Percentiles rank a stretch among this genome's conserved stretches.
Evolutionary conservation across 2,888 invertebrate species (phyloP).

Genomic region (Ormyrus pomaceus): DNA sequence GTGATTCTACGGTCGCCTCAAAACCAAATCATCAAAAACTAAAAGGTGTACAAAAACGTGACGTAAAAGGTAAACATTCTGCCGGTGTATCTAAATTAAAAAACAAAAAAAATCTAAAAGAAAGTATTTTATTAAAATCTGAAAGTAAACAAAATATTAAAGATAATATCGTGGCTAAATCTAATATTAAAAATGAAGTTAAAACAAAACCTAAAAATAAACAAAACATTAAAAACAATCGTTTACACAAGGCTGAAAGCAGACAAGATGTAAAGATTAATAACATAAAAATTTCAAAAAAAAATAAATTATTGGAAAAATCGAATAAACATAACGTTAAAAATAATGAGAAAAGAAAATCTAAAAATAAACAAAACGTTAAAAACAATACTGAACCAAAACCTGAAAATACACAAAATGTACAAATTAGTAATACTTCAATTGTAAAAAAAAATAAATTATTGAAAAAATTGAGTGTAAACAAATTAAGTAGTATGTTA

Average conservation of each 20-base stretch:
- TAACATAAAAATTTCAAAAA: conserved; percentile 1
- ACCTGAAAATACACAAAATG: not conserved
- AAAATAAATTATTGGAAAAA: conserved; percentile 31
- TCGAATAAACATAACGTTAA: conserved; percentile 31
- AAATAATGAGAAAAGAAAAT: conserved; percentile 21
- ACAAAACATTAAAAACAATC: conserved; percentile 19
- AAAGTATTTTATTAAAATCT: conserved; percentile 11
- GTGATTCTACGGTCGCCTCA: not conserved
- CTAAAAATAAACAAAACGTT: conserved; percentile 27
- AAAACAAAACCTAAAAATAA: conserved; percentile 27
- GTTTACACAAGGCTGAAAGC: not conserved
- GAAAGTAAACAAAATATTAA: conserved; percentile 41
- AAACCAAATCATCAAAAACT: conserved; percentile 28
- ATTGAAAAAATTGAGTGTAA: conserved; percentile 60
- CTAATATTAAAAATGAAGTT: conserved; percentile 24
- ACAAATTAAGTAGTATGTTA: conserved; percentile 64
- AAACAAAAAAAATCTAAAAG: conserved; percentile 39
- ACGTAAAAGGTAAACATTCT: conserved; percentile 23
- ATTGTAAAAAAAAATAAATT: conserved; percentile 3
- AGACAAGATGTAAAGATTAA: too few species aligned
- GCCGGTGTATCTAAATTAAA: conserved; percentile 30
- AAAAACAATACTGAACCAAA: conserved; percentile 4
- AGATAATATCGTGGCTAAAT: conserved; percentile 17
- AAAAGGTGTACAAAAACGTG: conserved; percentile 23
- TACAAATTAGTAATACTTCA: not conserved